Evolutionary conservation across 2,888 invertebrate species (phyloP).

Genomic region (Chrysolina americana): DNA sequence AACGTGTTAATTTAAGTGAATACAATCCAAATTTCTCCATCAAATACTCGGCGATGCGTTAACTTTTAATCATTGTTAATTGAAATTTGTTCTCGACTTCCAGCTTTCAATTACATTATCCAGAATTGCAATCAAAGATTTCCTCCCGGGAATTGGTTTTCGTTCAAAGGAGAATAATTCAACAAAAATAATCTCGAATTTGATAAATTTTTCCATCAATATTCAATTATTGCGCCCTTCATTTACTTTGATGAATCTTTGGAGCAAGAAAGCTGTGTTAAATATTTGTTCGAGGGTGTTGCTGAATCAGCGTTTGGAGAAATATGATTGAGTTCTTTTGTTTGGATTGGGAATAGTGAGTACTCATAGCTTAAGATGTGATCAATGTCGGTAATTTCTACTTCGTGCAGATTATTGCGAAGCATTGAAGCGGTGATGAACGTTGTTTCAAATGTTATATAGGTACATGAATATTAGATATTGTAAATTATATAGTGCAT

Average conservation of each 20-base stretch:
- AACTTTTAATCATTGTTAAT: slow-evolving; percentile 1
- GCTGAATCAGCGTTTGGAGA: no score
- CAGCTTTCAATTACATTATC: not conserved
- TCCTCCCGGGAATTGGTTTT: not conserved
- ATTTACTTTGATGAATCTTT: not conserved
- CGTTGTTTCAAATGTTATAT: no score
- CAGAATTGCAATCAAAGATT: not conserved
- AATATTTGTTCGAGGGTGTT: no score
- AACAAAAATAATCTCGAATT: not conserved
- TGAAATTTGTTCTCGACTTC: not conserved
- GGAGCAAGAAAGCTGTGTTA: not conserved
- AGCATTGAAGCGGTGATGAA: no score
- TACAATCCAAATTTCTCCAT: not conserved
- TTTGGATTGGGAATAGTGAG: no score
- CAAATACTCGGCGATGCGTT: not conserved
- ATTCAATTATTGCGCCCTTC: not conserved
- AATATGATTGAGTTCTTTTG: no score
- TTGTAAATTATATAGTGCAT: no score
- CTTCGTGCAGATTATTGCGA: no score
- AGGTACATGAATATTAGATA: no score
- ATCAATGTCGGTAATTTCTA: no score
- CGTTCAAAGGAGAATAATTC: not conserved
- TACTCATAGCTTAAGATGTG: no score
- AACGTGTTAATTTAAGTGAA: not conserved
- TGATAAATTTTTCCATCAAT: not conserved